These are phyloP conservation scores for Anthopleura xanthogrammica DNA, from an alignment of 92 coral and sea anemone species.

Conservation along the genomic window DNA sequence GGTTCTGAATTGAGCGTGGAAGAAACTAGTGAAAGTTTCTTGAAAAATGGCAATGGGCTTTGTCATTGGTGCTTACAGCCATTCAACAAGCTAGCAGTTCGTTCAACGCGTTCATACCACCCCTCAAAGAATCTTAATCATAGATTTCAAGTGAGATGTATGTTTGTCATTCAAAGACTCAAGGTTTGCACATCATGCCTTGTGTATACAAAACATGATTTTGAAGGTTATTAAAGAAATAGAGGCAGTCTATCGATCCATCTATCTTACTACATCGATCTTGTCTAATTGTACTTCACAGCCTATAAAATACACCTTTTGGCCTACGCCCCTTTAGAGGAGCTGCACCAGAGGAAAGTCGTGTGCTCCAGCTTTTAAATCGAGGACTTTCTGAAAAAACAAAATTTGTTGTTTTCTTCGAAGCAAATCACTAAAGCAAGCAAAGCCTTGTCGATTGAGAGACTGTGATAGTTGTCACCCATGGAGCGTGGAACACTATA, in stretches of 20 bases:
- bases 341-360: not conserved
- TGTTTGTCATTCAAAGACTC: not conserved
- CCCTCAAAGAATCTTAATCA: not conserved
- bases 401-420: not conserved
- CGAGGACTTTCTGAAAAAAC: not conserved
- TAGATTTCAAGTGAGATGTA: not conserved
- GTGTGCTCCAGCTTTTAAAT: not conserved
- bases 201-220: not conserved
- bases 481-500: not conserved
- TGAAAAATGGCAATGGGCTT: not conserved
- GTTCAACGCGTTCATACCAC: not conserved
- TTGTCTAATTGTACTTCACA: not conserved
- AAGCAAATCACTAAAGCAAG: not conserved
- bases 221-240: not conserved
- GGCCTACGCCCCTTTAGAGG: slow-evolving; percentile 4
- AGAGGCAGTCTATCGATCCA: not conserved
- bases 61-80: not conserved
- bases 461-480: not conserved
- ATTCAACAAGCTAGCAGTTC: not conserved
- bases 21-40: not conserved
- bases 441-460: not conserved
- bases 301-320: not conserved
- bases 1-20: not conserved
- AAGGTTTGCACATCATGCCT: not conserved
- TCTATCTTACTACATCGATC: not conserved